These are phyloP conservation scores for Dynastes tityus DNA, from an alignment of 2,888 invertebrate genomes.

Conservation along the genomic window DNA sequence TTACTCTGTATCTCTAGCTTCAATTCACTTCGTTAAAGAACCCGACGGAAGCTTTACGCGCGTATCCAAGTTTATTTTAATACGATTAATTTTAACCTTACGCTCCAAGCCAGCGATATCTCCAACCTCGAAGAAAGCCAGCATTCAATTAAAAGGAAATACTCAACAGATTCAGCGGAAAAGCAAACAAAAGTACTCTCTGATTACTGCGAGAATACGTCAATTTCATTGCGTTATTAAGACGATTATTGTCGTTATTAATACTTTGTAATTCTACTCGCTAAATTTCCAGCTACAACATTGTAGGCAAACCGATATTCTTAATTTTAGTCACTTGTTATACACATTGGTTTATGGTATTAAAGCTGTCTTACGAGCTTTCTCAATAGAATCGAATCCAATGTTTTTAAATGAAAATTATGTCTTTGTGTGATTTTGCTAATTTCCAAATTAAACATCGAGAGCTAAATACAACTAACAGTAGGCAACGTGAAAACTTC, in stretches of 20 bases:
- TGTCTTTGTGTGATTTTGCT: too few species aligned
- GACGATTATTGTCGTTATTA: neutral
- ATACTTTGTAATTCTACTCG: neutral
- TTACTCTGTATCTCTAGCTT: neutral
- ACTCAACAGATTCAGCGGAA: constrained; percentile 6
- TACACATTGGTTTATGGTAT: neutral
- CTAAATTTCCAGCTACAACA: neutral
- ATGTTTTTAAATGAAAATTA: too few species aligned
- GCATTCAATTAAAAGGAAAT: constrained; percentile 28
- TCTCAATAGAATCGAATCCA: too few species aligned
- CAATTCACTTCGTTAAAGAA: constrained; percentile 18
- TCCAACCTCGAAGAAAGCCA: constrained; percentile 22
- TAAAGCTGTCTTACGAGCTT: too few species aligned
- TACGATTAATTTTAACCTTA: constrained; percentile 41
- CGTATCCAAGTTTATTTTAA: constrained; percentile 34
- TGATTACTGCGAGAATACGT: constrained; percentile 2
- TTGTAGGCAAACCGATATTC: neutral
- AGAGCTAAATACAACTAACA: too few species aligned
- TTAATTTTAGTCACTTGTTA: neutral
- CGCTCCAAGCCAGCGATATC: constrained; percentile 25
- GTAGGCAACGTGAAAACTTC: too few species aligned
- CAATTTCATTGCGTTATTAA: neutral
- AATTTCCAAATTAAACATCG: too few species aligned
- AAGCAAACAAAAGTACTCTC: neutral
- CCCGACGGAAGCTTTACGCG: neutral